Conservation (phyloP, 2,113 vertebrate species). For the Climacteris rufus region DNA sequence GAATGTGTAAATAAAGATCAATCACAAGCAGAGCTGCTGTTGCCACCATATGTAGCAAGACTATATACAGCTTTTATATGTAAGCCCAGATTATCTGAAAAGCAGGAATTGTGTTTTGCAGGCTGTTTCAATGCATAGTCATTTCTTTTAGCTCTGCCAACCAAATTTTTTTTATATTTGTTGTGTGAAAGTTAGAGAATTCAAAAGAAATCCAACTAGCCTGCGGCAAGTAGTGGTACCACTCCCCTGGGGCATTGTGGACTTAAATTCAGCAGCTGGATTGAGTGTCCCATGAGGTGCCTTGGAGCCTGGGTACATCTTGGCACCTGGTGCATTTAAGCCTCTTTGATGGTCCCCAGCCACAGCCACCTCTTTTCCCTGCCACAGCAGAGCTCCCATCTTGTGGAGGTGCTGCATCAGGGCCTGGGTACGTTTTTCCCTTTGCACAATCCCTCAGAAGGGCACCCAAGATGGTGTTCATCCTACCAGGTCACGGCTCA, state of each 20-base stretch:
- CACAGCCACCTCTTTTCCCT: background rate
- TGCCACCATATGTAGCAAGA: background rate
- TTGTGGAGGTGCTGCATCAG: background rate
- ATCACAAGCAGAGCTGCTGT: background rate
- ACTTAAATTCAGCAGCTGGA: background rate
- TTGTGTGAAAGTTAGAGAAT: background rate
- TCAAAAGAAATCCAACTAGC: background rate
- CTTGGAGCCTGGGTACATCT: background rate
- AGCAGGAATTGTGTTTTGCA: background rate
- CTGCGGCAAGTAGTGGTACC: background rate
- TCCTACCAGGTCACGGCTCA: background rate
- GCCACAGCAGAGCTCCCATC: fast-evolving
- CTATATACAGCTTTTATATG: background rate
- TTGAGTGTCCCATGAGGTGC: background rate
- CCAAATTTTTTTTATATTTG: background rate
- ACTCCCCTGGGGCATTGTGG: fast-evolving
- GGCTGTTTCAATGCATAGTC: background rate
- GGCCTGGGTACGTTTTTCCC: background rate
- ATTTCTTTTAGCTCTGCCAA: background rate
- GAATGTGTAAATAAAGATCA: background rate
- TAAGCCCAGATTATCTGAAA: background rate
- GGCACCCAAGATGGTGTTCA: too few relatives aligned
- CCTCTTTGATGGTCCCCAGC: background rate
- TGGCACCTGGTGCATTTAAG: background rate
- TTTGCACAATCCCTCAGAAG: background rate